phyloP scores from a whole-genome alignment of 2,113 vertebrate genomes.

The Pseudolaguvia tuberculata region DNA sequence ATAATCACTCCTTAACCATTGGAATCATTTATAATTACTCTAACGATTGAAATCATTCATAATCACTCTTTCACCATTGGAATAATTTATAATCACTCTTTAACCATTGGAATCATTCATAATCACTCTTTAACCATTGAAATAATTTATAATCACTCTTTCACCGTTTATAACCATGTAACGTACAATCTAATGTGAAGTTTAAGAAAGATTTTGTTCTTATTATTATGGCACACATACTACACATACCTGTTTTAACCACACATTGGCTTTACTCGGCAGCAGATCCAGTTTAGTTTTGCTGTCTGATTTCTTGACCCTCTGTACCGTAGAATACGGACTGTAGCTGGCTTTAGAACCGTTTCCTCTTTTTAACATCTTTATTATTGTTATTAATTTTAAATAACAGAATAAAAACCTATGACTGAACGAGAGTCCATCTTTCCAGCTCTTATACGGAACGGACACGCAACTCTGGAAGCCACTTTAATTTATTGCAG shows the following conservation, averaged over 20 bases:
- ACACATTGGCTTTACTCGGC: constrained; percentile 61
- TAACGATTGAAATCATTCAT: too few relatives aligned
- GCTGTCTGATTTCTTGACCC: constrained; percentile 55
- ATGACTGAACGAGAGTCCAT: not conserved
- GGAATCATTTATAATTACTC: too few relatives aligned
- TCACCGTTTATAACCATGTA: not conserved
- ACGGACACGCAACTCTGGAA: too few relatives aligned
- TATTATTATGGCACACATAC: too few relatives aligned
- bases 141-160: not conserved
- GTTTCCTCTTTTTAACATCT: constrained; percentile 65
- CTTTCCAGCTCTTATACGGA: too few relatives aligned
- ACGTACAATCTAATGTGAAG: not conserved
- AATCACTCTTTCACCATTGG: too few relatives aligned
- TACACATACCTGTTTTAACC: constrained; percentile 73
- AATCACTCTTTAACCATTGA: too few relatives aligned
- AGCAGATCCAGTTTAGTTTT: constrained; percentile 67
- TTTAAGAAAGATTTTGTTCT: not conserved
- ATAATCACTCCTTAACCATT: too few relatives aligned
- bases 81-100: too few relatives aligned
- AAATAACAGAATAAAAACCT: not conserved
- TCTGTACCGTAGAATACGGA: constrained; percentile 65
- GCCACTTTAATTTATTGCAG: too few relatives aligned
- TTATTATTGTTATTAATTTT: constrained; percentile 6
- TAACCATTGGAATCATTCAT: too few relatives aligned
- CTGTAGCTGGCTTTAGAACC: constrained; percentile 71